phyloP scores from a whole-genome alignment of 2,888 invertebrate genomes.

The Caenorhabditis panamensis region DNA sequence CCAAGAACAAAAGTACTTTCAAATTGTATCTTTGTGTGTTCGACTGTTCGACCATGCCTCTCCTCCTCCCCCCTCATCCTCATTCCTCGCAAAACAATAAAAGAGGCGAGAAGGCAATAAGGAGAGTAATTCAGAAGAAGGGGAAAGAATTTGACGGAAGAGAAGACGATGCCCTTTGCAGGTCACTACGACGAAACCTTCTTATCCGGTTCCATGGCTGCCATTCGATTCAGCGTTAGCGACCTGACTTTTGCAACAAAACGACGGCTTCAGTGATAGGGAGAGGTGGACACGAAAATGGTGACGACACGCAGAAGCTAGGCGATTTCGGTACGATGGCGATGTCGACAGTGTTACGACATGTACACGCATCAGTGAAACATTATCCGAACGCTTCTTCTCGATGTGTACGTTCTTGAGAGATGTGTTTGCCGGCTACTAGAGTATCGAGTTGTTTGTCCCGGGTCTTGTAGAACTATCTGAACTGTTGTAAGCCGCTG shows the following conservation, averaged over 20 bases:
- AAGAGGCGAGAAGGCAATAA: background rate
- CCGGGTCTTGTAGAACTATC: background rate
- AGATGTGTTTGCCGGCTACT: constrained; percentile 1
- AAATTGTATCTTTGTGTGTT: constrained; percentile 46
- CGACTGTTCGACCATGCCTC: too few species aligned
- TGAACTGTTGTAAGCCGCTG: background rate
- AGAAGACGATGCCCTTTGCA: constrained; percentile 14
- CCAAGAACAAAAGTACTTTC: constrained; percentile 45
- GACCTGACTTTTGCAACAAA: too few species aligned
- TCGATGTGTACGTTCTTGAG: constrained; percentile 28
- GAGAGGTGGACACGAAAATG: constrained; percentile 21
- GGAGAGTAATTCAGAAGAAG: constrained; percentile 11
- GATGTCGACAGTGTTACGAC: constrained; percentile 54
- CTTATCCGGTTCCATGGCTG: too few species aligned
- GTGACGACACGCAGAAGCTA: constrained; percentile 25
- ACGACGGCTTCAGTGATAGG: background rate
- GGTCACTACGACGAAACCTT: constrained; percentile 26
- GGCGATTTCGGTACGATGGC: constrained; percentile 42
- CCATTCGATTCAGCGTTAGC: too few species aligned
- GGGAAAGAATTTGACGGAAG: background rate
- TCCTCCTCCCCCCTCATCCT: background rate
- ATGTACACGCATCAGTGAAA: constrained; percentile 51
- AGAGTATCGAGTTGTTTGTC: constrained; percentile 7
- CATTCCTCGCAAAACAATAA: constrained; percentile 31
- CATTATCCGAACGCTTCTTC: constrained; percentile 50